Conservation (phyloP, 1,140 invertebrate species). For the Halotydeus destructor region DNA sequence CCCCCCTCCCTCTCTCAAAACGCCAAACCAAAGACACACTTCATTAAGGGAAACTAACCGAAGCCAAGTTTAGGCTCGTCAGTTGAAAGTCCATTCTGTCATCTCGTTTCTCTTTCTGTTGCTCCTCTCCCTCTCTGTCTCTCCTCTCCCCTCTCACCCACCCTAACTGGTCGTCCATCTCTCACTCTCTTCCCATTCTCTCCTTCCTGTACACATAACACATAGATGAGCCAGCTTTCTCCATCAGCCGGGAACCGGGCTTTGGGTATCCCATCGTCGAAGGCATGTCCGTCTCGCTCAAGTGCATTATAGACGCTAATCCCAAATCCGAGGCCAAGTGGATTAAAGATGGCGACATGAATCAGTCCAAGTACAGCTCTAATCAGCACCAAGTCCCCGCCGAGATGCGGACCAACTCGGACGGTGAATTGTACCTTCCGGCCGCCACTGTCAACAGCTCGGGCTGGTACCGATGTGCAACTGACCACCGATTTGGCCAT, state of each 20-base stretch:
- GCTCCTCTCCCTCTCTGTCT: constrained; percentile 1
- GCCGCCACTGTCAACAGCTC: constrained; percentile 48
- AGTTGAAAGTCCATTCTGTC: too few species aligned
- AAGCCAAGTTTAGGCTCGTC: neutral
- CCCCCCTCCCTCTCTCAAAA: too few species aligned
- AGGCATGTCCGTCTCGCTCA: constrained; percentile 58
- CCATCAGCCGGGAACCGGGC: constrained; percentile 62
- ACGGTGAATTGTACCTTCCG: constrained; percentile 59
- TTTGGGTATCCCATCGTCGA: constrained; percentile 65
- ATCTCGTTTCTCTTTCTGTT: constrained; percentile 1
- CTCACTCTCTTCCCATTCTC: constrained; percentile 7
- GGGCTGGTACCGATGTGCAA: constrained; percentile 73
- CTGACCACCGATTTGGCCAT: constrained; percentile 50
- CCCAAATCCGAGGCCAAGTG: constrained; percentile 62
- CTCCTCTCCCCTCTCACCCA: constrained; percentile 2
- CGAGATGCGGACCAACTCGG: constrained; percentile 34
- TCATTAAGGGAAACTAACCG: neutral
- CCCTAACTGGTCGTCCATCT: neutral
- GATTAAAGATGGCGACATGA: constrained; percentile 33
- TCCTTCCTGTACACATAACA: constrained; percentile 21
- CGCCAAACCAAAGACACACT: too few species aligned
- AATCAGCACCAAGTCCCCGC: neutral
- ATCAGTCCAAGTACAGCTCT: neutral
- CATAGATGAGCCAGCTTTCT: constrained; percentile 76
- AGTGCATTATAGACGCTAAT: constrained; percentile 75